These are phyloP conservation scores for Oxyteleia sp. DNA, from an alignment of 2,888 invertebrate species.

Conservation along the genomic window DNA sequence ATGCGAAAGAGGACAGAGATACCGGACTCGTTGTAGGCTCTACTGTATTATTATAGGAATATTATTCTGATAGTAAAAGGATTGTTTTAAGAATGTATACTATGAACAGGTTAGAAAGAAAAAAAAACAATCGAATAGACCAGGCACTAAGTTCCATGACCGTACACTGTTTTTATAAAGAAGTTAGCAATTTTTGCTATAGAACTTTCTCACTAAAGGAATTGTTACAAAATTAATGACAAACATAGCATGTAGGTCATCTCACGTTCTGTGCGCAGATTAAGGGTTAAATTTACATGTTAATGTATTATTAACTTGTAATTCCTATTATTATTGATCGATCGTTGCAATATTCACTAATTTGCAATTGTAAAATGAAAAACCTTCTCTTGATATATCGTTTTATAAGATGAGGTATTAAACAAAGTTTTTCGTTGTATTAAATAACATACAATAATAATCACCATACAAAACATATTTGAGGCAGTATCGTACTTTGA, in stretches of 20 bases:
- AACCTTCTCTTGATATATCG: not conserved
- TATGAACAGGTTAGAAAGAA: no score
- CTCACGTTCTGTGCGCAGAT: not conserved
- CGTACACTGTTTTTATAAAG: no score
- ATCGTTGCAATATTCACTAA: not conserved
- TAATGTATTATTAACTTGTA: not conserved
- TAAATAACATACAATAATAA: not conserved
- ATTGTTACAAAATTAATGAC: not conserved
- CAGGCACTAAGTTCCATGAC: no score
- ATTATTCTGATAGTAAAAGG: no score
- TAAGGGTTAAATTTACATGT: not conserved
- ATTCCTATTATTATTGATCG: not conserved
- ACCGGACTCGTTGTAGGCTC: no score
- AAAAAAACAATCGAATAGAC: no score
- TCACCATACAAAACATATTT: constrained; percentile 13
- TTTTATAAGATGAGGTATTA: not conserved
- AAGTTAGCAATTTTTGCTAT: no score
- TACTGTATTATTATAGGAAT: no score
- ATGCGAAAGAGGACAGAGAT: no score
- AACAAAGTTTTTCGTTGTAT: not conserved
- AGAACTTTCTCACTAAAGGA: no score
- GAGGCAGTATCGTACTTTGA: not conserved
- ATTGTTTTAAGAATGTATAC: no score
- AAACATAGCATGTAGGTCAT: not conserved
- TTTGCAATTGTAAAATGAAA: not conserved